These are phyloP conservation scores for Trichopria drosophilae DNA, from an alignment of 2,888 invertebrate genomes.

Conservation along the genomic window DNA sequence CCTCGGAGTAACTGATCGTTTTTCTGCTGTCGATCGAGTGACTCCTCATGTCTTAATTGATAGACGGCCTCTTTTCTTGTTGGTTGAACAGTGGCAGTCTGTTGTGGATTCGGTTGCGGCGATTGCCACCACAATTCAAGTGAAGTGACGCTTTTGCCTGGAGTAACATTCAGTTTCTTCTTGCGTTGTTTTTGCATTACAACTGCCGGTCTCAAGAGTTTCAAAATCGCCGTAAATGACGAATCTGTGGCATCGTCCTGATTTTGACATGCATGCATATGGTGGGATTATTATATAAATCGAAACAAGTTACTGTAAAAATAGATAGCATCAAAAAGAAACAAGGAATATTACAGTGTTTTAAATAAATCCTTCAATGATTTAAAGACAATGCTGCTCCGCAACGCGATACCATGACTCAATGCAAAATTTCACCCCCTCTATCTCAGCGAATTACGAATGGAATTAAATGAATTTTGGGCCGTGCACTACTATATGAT, in stretches of 20 bases:
- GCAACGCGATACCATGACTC: no score
- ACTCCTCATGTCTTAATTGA: background rate
- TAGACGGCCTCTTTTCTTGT: background rate
- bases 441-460: no score
- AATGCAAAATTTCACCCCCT: no score
- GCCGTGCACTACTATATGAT: no score
- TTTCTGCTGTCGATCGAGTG: constrained; percentile 1
- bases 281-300: no score
- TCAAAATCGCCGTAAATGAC: background rate
- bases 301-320: no score
- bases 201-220: background rate
- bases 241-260: background rate
- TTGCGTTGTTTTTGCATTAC: background rate
- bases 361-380: no score
- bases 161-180: constrained; percentile 3
- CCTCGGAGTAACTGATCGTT: background rate
- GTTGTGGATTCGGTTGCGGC: background rate
- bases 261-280: background rate
- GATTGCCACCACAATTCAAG: background rate
- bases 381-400: no score
- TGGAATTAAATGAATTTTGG: no score
- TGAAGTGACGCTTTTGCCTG: background rate
- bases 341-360: no score
- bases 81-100: background rate
- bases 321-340: no score